A percentile compares a stretch with the other conserved stretches of the same genome.
Conservation (phyloP, 2,797 vertebrate genomes). For the Acestrorhynchus altus region DNA sequence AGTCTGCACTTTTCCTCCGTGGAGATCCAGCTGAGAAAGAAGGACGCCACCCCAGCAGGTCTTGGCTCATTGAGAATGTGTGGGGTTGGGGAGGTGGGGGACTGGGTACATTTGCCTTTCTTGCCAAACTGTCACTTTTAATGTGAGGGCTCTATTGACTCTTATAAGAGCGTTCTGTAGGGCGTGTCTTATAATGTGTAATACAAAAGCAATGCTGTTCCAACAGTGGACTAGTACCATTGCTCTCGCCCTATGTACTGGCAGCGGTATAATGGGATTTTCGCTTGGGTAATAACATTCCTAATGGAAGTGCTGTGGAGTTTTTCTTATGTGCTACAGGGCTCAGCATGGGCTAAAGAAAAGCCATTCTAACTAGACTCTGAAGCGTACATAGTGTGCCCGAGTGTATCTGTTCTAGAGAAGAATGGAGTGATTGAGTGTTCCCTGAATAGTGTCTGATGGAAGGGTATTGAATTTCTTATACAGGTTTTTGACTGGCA, state of each 20-base stretch:
- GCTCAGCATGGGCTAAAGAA: slow-evolving; percentile 2
- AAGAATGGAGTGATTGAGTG: not conserved
- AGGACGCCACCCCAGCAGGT: too few relatives aligned
- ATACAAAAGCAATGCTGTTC: slow-evolving; percentile 18
- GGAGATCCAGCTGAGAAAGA: too few relatives aligned
- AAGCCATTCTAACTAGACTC: slow-evolving; percentile 7
- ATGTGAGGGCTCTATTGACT: not conserved
- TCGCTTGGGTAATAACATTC: slow-evolving; percentile 38
- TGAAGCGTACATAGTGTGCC: not conserved
- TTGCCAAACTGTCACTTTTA: not conserved
- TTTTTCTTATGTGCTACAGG: slow-evolving; percentile 28
- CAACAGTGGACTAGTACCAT: slow-evolving; percentile 7
- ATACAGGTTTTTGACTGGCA: slow-evolving; percentile 12
- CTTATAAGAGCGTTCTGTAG: not conserved
- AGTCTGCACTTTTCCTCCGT: too few relatives aligned
- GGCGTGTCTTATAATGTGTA: not conserved
- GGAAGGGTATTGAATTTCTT: slow-evolving; percentile 7
- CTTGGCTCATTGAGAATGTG: not conserved
- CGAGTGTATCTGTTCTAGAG: slow-evolving; percentile 1
- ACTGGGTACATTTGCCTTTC: not conserved
- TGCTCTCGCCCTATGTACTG: slow-evolving; percentile 7
- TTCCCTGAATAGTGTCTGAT: not conserved
- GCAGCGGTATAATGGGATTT: slow-evolving; percentile 38
- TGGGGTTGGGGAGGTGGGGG: too few relatives aligned
- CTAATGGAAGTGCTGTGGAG: slow-evolving; percentile 34